phyloP scores from a whole-genome alignment of 37 sponge, comb jelly and placozoan species.

The Oscarella lobularis region DNA sequence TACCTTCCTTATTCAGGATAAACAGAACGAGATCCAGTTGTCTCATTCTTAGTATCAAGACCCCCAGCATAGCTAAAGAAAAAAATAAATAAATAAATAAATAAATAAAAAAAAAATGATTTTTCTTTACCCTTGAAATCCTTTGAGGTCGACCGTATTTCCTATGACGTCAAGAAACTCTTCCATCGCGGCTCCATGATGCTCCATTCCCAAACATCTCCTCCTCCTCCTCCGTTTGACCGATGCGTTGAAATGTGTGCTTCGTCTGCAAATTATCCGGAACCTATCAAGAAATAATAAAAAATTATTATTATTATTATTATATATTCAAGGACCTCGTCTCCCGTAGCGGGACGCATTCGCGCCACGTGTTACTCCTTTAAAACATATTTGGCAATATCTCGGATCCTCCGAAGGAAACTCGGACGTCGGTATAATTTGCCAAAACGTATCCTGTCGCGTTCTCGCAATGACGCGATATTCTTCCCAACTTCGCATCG shows the following conservation, averaged over 20 bases:
- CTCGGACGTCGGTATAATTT: not conserved
- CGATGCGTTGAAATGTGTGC: conserved; percentile 58
- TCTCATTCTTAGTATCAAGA: conserved; percentile 45
- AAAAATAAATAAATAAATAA: not conserved
- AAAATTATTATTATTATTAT: not conserved
- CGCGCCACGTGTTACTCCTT: not conserved
- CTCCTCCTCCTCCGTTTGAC: conserved; percentile 66
- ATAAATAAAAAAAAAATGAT: not conserved
- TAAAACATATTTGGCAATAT: not conserved
- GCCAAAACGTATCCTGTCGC: not conserved
- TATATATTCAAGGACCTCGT: not conserved
- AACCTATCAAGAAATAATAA: conserved; percentile 19
- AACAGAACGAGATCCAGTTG: conserved; percentile 52
- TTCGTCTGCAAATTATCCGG: conserved; percentile 22
- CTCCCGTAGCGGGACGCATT: not conserved
- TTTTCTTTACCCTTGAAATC: conserved; percentile 49
- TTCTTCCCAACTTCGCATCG: not conserved
- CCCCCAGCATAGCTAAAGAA: conserved; percentile 54
- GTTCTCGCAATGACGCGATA: not conserved
- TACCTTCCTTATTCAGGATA: conserved; percentile 42
- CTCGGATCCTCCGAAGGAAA: not conserved
- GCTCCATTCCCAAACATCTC: conserved; percentile 57
- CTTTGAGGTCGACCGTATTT: conserved; percentile 45
- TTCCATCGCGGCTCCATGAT: conserved; percentile 42
- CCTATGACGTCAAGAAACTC: conserved; percentile 64